Base-by-base conservation (phyloP, 2,113 vertebrate species). In the Plestiodon gilberti region DNA sequence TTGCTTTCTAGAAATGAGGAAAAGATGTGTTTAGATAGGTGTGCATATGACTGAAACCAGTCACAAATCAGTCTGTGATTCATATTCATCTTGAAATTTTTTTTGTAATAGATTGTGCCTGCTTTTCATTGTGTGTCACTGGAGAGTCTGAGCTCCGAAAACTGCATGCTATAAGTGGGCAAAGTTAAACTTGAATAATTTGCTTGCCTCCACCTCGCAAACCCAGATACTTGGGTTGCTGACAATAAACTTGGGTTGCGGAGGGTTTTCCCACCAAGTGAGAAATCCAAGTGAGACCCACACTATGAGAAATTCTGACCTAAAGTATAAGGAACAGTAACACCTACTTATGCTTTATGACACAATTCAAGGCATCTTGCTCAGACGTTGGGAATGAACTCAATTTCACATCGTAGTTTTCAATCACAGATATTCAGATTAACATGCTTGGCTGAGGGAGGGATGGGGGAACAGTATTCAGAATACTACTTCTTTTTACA, bases 301-400 rank as follows among this genome's bases (percentile, higher is more conserved):
- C 67, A 67, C 83, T 83, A 2, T 30, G 88, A 78, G 33, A 73
- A 91, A 48, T 78, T 78, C 48, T 78, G 3, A n/a, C n/a, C n/a
- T n/a, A n/a, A n/a, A n/a, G n/a, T n/a, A n/a, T n/a, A n/a, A n/a
- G n/a, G n/a, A n/a, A n/a, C n/a, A n/a, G n/a, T n/a, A n/a, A n/a
- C n/a, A n/a, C n/a, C n/a, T n/a, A n/a, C n/a, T n/a, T n/a, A n/a
- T n/a, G n/a, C n/a, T n/a, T n/a, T n/a, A n/a, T n/a, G n/a, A n/a
- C n/a, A n/a, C n/a, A n/a, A n/a, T n/a, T n/a, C n/a, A n/a, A n/a
- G n/a, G n/a, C n/a, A n/a, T n/a, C n/a, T n/a, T n/a, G n/a, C n/a
- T n/a, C n/a, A n/a, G n/a, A n/a, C n/a, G n/a, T n/a, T n/a, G n/a
- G n/a, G n/a, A n/a, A n/a, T n/a, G n/a, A n/a, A n/a, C n/a, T n/a